Base-by-base conservation (phyloP, 2,797 vertebrate species). In the Enteromius trimaculatus region DNA sequence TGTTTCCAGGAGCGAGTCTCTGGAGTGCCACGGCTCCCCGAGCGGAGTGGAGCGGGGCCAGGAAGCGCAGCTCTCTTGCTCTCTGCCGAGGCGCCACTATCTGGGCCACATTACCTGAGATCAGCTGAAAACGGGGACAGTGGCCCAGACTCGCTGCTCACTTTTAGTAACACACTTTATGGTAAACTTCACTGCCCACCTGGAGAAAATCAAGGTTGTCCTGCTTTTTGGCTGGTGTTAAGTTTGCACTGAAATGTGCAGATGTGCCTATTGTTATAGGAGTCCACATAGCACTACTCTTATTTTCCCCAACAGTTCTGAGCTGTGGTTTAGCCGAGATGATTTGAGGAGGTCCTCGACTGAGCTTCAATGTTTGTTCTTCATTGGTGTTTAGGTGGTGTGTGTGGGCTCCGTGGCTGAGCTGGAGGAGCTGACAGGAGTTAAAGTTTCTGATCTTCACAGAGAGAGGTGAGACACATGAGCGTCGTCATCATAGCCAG, bases 391-490 rank as follows among this genome's bases (percentile, higher is more conserved):
- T 21, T 91, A 99, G 98, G 95, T 99, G 62, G 97, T 99, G 80
- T 99, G 97, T 89, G 23, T 99, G 49, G 97, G 97, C 10, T 99
- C 98, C 37, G 29, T 97, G 39, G 94, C 93, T 17, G 98, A 99
- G 79, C 90, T 99, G 89, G 97, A 97, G 90, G 96, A 97, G 79
- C 90, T 98, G 55, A 94, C 95, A 0, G 96, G 96, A 90, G 87
- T 89, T 68, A 98, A 95, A 94, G 88, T 98, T 80, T 94, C 95
- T 0, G 98, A 99, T 94, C 95, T 99, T 80, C 98, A 99, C 91
- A 94, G 98, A 85, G 98, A 99, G 91, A 98, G 93, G 98, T 99
- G 84, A 69, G 39, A 58, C 53, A 58, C 9, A 21, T 23, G 53
- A 58, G 8, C 53, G 0, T 9, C 53, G 0, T 23, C 9, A n/a